Percentiles rank a stretch among this genome's conserved stretches.
Evolutionary conservation across 2,888 invertebrate genomes (phyloP).

Genomic region (Lepidocyrtoides sp.): DNA sequence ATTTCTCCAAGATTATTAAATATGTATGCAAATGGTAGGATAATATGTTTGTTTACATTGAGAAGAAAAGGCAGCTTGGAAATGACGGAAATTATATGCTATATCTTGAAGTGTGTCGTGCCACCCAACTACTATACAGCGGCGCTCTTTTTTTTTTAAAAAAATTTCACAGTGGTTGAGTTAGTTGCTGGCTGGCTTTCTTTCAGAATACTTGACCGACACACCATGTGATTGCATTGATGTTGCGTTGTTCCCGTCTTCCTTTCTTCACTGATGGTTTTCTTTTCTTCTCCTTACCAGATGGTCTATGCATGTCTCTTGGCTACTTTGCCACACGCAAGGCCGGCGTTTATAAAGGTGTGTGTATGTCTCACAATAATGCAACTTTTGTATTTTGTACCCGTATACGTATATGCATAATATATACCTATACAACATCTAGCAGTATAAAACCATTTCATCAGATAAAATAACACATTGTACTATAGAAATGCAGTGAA

Average conservation of each 20-base stretch:
- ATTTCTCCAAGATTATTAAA: neutral
- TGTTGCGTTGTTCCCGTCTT: neutral
- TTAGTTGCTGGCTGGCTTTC: no score
- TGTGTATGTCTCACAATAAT: neutral
- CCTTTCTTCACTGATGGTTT: conserved; percentile 1
- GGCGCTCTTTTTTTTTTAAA: neutral
- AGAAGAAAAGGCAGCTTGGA: neutral
- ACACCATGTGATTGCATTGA: conserved; percentile 21
- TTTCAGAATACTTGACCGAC: neutral
- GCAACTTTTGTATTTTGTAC: neutral
- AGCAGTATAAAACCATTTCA: no score
- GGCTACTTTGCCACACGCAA: conserved; percentile 62
- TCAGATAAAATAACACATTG: no score
- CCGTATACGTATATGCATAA: neutral
- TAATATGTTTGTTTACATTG: neutral
- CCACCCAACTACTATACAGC: conserved; percentile 28
- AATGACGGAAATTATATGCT: conserved; percentile 46
- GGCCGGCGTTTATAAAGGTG: conserved; percentile 20
- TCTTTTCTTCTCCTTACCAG: neutral
- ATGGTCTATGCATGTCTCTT: conserved; percentile 41
- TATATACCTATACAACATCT: no score
- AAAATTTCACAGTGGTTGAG: neutral
- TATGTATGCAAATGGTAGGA: neutral
- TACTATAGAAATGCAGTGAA: conserved; percentile 1
- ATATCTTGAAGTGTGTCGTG: conserved; percentile 52